phyloP scores from a whole-genome alignment of 1,140 invertebrate species.

The Drosophila auraria region DNA sequence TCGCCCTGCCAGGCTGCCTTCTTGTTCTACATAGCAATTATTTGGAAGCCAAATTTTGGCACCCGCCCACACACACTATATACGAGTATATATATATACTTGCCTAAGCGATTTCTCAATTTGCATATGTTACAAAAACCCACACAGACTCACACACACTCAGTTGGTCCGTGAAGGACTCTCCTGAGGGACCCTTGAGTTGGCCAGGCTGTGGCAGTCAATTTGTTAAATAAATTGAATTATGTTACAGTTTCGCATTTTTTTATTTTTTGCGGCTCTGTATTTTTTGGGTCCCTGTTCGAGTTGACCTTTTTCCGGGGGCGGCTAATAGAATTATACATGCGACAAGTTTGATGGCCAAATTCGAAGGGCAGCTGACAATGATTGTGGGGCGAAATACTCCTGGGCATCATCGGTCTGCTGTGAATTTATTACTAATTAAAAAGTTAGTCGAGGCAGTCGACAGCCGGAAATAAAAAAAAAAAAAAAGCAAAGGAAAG shows the following conservation, averaged over 20 bases:
- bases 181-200: conserved; percentile 41
- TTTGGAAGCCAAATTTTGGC: conserved; percentile 59
- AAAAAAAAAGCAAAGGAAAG: neutral
- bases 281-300: conserved; percentile 33
- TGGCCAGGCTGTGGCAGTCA: conserved; percentile 69
- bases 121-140: conserved; percentile 66
- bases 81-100: conserved; percentile 5
- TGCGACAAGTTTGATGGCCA: conserved; percentile 57
- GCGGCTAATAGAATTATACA: conserved; percentile 62
- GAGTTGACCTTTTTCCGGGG: conserved; percentile 46
- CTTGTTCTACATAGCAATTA: conserved; percentile 61
- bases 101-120: conserved; percentile 77
- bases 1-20: neutral
- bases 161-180: conserved; percentile 12
- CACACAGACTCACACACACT: conserved; percentile 9
- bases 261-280: neutral
- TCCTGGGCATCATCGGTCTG: conserved; percentile 5
- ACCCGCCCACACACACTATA: conserved; percentile 30
- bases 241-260: conserved; percentile 57
- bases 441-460: conserved; percentile 13
- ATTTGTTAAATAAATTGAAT: conserved; percentile 83
- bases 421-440: conserved; percentile 32
- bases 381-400: conserved; percentile 2
- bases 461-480: conserved; percentile 18
- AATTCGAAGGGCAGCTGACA: conserved; percentile 14